Percentiles rank a stretch among this genome's conserved stretches.
phyloP scores from a whole-genome alignment of 2,113 vertebrate genomes.

The Gorsachius goisagi region DNA sequence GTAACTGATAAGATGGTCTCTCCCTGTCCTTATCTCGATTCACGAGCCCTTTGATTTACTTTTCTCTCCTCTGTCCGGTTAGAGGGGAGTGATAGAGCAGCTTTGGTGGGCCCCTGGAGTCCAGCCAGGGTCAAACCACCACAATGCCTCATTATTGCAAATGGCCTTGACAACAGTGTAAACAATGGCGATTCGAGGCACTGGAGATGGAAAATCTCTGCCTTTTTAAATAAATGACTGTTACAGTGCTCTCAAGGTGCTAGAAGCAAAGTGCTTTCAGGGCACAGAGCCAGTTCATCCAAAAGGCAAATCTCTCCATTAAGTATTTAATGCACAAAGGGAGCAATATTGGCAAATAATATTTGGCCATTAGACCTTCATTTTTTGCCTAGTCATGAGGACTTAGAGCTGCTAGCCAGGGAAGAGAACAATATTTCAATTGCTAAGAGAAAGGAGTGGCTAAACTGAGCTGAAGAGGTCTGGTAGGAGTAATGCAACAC shows the following conservation, averaged over 20 bases:
- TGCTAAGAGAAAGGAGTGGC: neutral
- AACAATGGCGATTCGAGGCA: neutral
- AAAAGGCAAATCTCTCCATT: neutral
- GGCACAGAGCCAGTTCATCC: slow-evolving; percentile 32
- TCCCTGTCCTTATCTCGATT: too few species aligned
- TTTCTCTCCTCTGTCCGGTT: too few species aligned
- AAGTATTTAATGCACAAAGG: neutral
- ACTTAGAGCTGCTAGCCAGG: neutral
- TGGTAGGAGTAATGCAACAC: neutral
- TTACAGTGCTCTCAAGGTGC: neutral
- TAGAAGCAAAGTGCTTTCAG: slow-evolving; percentile 24
- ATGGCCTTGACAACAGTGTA: neutral
- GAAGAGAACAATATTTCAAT: neutral
- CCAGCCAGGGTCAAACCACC: too few species aligned
- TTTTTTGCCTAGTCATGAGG: slow-evolving; percentile 11
- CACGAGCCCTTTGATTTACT: too few species aligned
- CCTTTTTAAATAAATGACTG: neutral
- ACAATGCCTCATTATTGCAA: neutral
- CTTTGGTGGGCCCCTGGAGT: too few species aligned
- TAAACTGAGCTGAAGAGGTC: neutral
- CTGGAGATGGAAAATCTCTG: neutral
- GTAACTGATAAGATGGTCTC: too few species aligned
- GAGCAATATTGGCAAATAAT: neutral
- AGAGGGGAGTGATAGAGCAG: too few species aligned
- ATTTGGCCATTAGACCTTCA: slow-evolving; percentile 1